phyloP scores from a whole-genome alignment of 2,888 invertebrate genomes.

The Dicyrtomina minuta region DNA sequence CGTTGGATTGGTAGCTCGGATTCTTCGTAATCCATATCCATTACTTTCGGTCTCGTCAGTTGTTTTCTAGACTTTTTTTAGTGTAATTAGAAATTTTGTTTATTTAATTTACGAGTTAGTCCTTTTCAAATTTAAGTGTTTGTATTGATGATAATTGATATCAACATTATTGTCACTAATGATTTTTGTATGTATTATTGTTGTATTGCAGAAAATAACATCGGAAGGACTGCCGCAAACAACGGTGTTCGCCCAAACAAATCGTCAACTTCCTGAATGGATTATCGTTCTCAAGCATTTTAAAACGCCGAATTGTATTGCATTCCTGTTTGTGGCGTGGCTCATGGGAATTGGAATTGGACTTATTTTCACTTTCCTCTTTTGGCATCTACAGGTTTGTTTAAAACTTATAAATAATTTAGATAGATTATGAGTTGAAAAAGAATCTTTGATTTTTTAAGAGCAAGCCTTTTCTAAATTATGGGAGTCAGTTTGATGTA shows the following conservation, averaged over 20 bases:
- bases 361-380: slow-evolving; percentile 96
- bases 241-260: slow-evolving; percentile 50
- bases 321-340: slow-evolving; percentile 94
- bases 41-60: too few species aligned
- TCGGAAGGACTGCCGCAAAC: slow-evolving; percentile 43
- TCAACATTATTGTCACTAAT: too few species aligned
- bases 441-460: too few species aligned
- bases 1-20: too few species aligned
- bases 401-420: too few species aligned
- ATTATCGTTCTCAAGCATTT: slow-evolving; percentile 86
- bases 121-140: too few species aligned
- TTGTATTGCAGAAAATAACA: slow-evolving; percentile 23
- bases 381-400: slow-evolving; percentile 83
- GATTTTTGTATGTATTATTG: not conserved
- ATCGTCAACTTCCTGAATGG: slow-evolving; percentile 82
- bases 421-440: too few species aligned
- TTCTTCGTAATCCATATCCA: too few species aligned
- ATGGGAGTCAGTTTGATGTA: not conserved
- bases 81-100: too few species aligned
- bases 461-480: not conserved
- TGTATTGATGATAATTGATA: too few species aligned
- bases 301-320: slow-evolving; percentile 83
- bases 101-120: too few species aligned
- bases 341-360: slow-evolving; percentile 99
- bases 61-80: too few species aligned